Base-by-base conservation (phyloP, 2,888 invertebrate genomes). In the Euzetes globulus region DNA sequence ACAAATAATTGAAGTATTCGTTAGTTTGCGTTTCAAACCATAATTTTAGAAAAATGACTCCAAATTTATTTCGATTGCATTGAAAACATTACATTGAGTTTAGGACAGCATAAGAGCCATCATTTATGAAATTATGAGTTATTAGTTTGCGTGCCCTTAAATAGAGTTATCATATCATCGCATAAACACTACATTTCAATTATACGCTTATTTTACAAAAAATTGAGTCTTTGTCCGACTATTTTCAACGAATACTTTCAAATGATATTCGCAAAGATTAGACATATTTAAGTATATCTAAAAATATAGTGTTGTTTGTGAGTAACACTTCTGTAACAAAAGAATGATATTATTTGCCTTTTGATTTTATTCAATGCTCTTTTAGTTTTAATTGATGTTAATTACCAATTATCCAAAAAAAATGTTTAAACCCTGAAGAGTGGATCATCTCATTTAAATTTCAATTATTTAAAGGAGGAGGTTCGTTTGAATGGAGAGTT, bases 121-220 rank as follows among this genome's bases (percentile, higher is more conserved):
- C 15, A 15, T 11, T 58, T 58, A 11, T 1, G 17, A 58, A 58
- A 65, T 11, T 65, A n/a, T 65, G 65, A 65, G 65, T 65, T 65
- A 65, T 65, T 37, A 37, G 65, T 65, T 65, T 65, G 65, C 65
- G 65, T 65, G 65, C 19, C 60, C 29, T 65, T 37, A 33, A 65
- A 65, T 65, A 65, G 37, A 65, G 65, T n/a, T 65, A 65, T 65
- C 65, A 65, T 37, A 65, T 65, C 65, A 65, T 37, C 37, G 19
- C 15, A 37, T 65, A 37, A 27, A 65, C 65, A 65, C 37, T 65
- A 37, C 37, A 55, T 65, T 65, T 65, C 17, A 65, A 37, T 65
- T 65, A 65, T 65, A 65, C n/a, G 65, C 65, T 65, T 65, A 37
- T 27, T 58, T 22, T 27, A 7, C 27, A 7, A 7, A 1, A 11